Evolutionary conservation across 2,113 vertebrate genomes (phyloP).

Genomic region (Aegotheles bennettii): DNA sequence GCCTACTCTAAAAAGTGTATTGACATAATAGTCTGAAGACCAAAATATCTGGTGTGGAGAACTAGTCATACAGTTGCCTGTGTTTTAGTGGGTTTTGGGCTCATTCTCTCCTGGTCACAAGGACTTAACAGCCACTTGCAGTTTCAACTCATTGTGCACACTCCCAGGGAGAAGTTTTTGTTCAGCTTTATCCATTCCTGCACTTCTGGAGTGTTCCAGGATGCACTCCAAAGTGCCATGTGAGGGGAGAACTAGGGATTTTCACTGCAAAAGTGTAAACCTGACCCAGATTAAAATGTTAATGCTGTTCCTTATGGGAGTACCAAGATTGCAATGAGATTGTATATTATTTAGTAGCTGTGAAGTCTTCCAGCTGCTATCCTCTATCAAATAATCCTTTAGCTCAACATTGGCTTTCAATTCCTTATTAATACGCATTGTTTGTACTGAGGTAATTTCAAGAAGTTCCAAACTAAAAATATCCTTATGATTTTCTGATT

Average conservation of each 20-base stretch:
- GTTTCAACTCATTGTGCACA: neutral
- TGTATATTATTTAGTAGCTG: neutral
- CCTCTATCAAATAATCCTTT: neutral
- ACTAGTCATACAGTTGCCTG: neutral
- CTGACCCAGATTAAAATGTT: neutral
- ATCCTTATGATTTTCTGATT: neutral
- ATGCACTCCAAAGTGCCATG: fast-evolving
- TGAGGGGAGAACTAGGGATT: neutral
- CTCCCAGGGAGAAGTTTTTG: neutral
- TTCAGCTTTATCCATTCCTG: neutral
- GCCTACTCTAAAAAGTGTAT: neutral
- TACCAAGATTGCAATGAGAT: neutral
- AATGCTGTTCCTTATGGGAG: neutral
- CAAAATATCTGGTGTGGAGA: neutral
- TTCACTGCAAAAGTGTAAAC: neutral
- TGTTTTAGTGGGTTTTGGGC: neutral
- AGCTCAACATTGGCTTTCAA: neutral
- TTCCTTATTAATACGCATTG: neutral
- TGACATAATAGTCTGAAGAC: too few relatives aligned
- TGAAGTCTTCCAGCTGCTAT: neutral
- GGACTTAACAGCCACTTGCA: neutral
- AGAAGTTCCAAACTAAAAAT: neutral
- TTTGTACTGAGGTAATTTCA: neutral
- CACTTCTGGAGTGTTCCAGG: fast-evolving
- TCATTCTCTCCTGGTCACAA: neutral